Percentiles rank a stretch among this genome's conserved stretches.
phyloP scores from a whole-genome alignment of 2,797 vertebrate genomes.

The Phoxinus dragarum region DNA sequence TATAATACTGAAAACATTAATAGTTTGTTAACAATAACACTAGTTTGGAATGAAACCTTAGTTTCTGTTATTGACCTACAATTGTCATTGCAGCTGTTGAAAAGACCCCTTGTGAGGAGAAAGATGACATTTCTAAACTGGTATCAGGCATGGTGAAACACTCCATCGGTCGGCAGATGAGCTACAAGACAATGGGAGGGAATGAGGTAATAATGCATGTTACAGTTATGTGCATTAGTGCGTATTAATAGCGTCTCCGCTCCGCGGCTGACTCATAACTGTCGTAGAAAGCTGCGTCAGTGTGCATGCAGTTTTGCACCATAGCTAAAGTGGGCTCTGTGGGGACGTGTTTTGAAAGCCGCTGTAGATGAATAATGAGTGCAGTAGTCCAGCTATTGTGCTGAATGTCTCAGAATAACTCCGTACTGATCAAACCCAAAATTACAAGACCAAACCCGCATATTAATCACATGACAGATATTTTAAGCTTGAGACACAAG shows the following conservation, averaged over 20 bases:
- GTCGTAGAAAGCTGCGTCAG: background rate
- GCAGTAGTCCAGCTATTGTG: constrained; percentile 15
- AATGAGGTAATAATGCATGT: constrained; percentile 78
- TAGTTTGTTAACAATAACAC: background rate
- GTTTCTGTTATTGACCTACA: background rate
- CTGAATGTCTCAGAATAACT: constrained; percentile 39
- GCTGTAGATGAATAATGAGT: constrained; percentile 29
- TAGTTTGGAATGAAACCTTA: background rate
- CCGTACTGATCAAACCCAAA: constrained; percentile 30
- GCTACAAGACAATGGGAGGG: constrained; percentile 86
- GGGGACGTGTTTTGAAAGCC: background rate
- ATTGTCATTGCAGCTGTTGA: constrained; percentile 75
- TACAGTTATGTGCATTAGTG: background rate
- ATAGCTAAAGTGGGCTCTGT: background rate
- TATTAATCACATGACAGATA: background rate
- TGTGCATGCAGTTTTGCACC: background rate
- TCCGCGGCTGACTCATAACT: background rate
- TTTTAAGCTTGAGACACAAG: constrained; percentile 19
- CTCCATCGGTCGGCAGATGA: constrained; percentile 91
- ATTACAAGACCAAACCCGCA: constrained; percentile 16
- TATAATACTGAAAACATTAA: background rate
- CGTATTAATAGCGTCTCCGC: background rate
- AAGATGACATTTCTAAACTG: constrained; percentile 92
- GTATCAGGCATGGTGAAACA: constrained; percentile 92
- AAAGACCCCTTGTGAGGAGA: constrained; percentile 84